phyloP scores from a whole-genome alignment of 2,888 invertebrate genomes.

The Nephrotoma flavescens region DNA sequence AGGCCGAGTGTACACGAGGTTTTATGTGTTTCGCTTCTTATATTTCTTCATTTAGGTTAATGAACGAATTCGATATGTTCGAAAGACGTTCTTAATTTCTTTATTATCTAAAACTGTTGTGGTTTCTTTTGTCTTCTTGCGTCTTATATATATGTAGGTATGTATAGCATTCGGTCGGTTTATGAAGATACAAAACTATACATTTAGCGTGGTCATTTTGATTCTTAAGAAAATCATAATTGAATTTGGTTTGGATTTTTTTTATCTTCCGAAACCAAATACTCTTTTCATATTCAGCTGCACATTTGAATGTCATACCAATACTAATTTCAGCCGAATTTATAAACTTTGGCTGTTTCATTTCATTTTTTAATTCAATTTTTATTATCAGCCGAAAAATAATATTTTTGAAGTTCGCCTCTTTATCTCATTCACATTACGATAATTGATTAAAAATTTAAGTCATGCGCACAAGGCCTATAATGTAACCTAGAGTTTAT shows the following conservation, averaged over 20 bases:
- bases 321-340: too few relatives aligned
- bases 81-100: neutral
- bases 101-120: neutral
- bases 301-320: too few relatives aligned
- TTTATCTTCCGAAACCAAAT: neutral
- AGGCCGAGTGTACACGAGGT: neutral
- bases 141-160: neutral
- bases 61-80: neutral
- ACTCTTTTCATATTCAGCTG: neutral
- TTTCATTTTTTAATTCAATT: too few relatives aligned
- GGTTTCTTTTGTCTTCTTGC: neutral
- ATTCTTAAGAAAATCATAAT: neutral
- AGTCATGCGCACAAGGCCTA: too few relatives aligned
- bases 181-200: neutral
- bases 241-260: neutral
- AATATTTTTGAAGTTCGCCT: too few relatives aligned
- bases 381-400: too few relatives aligned
- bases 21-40: neutral
- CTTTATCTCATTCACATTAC: too few relatives aligned
- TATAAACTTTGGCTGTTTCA: too few relatives aligned
- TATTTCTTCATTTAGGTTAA: neutral
- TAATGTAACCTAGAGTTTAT: too few relatives aligned
- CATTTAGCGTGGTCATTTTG: neutral
- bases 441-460: too few relatives aligned
- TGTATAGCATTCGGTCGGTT: neutral